These are phyloP conservation scores for Dichetophora obliterata DNA, from an alignment of 2,888 invertebrate genomes.

Conservation along the genomic window DNA sequence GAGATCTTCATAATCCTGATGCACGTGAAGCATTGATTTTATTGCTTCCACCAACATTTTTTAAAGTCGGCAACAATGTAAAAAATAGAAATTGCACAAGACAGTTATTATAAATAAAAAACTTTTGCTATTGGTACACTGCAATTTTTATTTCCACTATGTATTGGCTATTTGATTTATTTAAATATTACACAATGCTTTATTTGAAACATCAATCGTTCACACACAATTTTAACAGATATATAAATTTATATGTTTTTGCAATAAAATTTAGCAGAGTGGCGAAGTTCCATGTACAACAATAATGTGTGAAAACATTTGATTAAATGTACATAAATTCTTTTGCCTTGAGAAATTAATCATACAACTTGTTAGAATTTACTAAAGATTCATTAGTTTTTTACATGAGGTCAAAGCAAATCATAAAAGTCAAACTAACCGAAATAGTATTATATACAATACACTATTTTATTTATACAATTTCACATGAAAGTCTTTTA, in stretches of 20 bases:
- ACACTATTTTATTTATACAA: constrained; percentile 40
- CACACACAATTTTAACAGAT: neutral
- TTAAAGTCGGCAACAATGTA: too few species aligned
- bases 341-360: neutral
- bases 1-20: too few species aligned
- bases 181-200: neutral
- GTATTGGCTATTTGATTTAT: constrained; percentile 13
- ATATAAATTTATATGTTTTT: neutral
- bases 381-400: constrained; percentile 5
- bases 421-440: constrained; percentile 27
- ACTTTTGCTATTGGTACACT: neutral
- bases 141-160: constrained; percentile 13
- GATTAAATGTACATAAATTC: neutral
- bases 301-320: neutral
- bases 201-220: neutral
- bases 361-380: constrained; percentile 3
- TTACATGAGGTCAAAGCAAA: neutral
- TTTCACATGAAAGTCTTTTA: constrained; percentile 52
- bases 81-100: too few species aligned
- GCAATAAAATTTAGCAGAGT: constrained; percentile 7
- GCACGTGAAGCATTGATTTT: too few species aligned
- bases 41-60: too few species aligned
- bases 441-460: constrained; percentile 26
- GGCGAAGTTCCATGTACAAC: constrained; percentile 8
- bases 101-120: too few species aligned